Evolutionary conservation across 2,797 vertebrate genomes (phyloP), one percentile per base, ranked within the genome.

Genomic region (Discoglossus pictus): DNA sequence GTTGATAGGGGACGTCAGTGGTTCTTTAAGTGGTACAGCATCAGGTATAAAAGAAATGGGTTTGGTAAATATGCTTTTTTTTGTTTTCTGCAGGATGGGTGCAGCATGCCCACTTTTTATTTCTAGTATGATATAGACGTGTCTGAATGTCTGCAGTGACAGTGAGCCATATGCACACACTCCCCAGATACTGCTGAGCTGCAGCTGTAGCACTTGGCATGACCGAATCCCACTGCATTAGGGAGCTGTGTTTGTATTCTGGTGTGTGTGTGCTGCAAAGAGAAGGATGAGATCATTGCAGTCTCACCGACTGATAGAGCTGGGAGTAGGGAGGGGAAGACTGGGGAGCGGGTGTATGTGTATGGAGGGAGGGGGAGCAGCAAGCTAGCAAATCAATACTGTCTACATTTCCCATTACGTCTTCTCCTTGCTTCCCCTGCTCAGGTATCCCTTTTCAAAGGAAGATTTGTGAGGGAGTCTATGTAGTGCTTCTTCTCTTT

Each of bases 261-360:
- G 58, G 47, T 68, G 72, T 35, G 48, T 51, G 42, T 24, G 52
- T 11, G 52, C 56, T 65, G 43, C 61, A 23, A 17, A 76, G 74
- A 75, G 76, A 82, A 86, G 84, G 93, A 94, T 94, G 94, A 94
- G 93, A 91, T 96, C 94, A 97, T 93, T 91, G 92, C 92, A 93
- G 92, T 91, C 89, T 88, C 87, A 79, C 85, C 83, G 89, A 86
- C 74, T 90, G 91, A 89, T 91, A 89, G 87, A 79, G 84, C 83
- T 80, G 81, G 85, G 79, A 75, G 66, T 63, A 62, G 74, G 75
- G 76, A 61, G 21, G 23, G 89, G 91, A 90, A 87, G 78, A 83
- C 82, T 80, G 80, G 83, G 85, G 79, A 74, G 80, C 85, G 66
- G 76, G 50, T 78, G 54, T 54, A 70, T 56, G 48, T 70, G 54